Evolutionary conservation across 1,140 invertebrate genomes (phyloP).

Genomic region (Batillaria attramentaria): DNA sequence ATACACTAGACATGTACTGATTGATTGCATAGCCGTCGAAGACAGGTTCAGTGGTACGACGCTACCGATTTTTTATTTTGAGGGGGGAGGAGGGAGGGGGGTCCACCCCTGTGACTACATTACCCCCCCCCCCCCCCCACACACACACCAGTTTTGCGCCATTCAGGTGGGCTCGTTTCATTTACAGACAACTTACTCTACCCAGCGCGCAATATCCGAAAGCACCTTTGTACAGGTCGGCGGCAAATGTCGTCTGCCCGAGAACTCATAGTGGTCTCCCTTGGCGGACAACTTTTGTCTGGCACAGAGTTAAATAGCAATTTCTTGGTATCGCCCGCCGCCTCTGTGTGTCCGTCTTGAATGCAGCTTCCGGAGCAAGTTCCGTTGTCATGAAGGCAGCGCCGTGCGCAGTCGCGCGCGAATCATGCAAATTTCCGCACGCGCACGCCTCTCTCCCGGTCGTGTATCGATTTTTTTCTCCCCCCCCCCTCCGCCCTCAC

Average conservation of each 20-base stretch:
- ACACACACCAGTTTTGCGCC: too few relatives aligned
- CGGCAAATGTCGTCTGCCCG: conserved; percentile 5
- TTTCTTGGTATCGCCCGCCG: neutral
- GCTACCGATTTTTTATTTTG: too few relatives aligned
- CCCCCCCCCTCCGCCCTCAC: neutral
- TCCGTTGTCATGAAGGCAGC: neutral
- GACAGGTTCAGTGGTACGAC: too few relatives aligned
- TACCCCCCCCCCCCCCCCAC: too few relatives aligned
- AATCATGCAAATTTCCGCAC: conserved; percentile 11
- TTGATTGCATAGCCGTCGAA: too few relatives aligned
- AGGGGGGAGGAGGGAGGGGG: too few relatives aligned
- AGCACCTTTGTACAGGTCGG: neutral
- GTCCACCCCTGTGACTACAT: too few relatives aligned
- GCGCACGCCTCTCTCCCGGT: neutral
- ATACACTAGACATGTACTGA: too few relatives aligned
- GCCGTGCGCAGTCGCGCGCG: conserved; percentile 3
- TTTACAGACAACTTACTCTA: too few relatives aligned
- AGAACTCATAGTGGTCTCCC: conserved; percentile 1
- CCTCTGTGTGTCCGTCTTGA: conserved; percentile 5
- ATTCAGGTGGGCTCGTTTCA: too few relatives aligned
- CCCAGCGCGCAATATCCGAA: conserved; percentile 8
- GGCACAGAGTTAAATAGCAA: conserved; percentile 8
- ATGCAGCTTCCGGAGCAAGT: conserved; percentile 7
- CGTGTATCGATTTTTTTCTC: neutral
- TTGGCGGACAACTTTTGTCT: neutral